phyloP scores from a whole-genome alignment of 2,888 invertebrate species.

The Tridacna gigas region DNA sequence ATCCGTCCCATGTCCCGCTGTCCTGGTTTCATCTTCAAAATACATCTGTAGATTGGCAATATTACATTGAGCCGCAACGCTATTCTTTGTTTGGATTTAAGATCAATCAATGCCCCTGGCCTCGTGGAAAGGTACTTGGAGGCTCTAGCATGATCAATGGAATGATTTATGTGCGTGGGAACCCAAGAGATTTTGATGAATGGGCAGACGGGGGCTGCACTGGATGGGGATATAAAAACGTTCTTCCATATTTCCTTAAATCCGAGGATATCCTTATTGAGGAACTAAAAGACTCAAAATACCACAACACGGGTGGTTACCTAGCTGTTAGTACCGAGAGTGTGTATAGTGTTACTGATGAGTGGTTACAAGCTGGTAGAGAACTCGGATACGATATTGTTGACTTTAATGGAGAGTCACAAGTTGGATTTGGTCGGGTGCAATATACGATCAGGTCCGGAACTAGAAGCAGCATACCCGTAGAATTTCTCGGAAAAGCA shows the following conservation, averaged over 20 bases:
- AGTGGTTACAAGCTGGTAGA: conserved; percentile 27
- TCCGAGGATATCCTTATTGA: conserved; percentile 1
- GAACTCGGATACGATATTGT: conserved; percentile 34
- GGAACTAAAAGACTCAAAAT: conserved; percentile 1
- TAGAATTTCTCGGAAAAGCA: conserved; percentile 16
- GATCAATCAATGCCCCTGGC: conserved; percentile 21
- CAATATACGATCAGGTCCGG: conserved; percentile 2
- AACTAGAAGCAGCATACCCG: conserved; percentile 11
- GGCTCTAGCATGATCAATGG: conserved; percentile 32
- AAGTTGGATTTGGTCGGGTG: conserved; percentile 9
- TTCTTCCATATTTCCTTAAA: conserved; percentile 18
- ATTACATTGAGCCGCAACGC: conserved; percentile 84
- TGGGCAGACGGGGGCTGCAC: not conserved
- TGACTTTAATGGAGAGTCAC: conserved; percentile 40
- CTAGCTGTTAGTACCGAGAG: conserved; percentile 3
- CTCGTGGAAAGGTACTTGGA: conserved; percentile 33
- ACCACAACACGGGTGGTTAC: conserved; percentile 3
- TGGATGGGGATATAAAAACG: conserved; percentile 15
- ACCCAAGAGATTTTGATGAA: conserved; percentile 8
- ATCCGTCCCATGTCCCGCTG: conserved; percentile 85
- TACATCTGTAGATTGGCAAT: conserved; percentile 81
- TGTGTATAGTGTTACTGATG: not conserved
- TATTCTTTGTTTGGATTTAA: conserved; percentile 54
- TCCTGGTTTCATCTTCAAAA: conserved; percentile 83
- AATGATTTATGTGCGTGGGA: conserved; percentile 32